Conservation (phyloP, 2,888 invertebrate species). For the Liposcelis brunnea region DNA sequence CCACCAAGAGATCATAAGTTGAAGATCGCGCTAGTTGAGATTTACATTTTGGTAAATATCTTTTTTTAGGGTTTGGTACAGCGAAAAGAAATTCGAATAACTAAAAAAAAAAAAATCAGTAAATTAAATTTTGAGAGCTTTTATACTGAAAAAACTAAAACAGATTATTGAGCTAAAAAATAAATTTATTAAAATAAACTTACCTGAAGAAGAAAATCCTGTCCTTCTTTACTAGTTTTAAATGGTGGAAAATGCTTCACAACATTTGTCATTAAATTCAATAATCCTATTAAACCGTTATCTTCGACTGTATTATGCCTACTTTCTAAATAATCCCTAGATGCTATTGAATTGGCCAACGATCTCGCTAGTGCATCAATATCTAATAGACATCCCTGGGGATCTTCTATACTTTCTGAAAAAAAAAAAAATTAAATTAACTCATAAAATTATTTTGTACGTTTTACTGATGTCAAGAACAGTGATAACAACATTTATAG, state of each 20-base stretch:
- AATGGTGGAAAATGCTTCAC: slow-evolving; percentile 78
- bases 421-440: slow-evolving; percentile 10
- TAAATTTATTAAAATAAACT: not conserved
- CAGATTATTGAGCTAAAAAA: slow-evolving; percentile 7
- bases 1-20: slow-evolving; percentile 79
- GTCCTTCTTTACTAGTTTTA: slow-evolving; percentile 61
- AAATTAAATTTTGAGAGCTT: slow-evolving; percentile 8
- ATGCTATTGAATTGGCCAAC: slow-evolving; percentile 54
- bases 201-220: slow-evolving; percentile 46
- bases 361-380: slow-evolving; percentile 57
- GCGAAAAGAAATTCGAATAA: slow-evolving; percentile 81
- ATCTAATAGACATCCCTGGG: slow-evolving; percentile 39
- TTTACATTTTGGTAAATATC: slow-evolving; percentile 85
- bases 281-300: slow-evolving; percentile 74
- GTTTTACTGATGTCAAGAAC: too few species aligned
- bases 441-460: too few species aligned
- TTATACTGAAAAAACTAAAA: too few species aligned
- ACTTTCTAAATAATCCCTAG: slow-evolving; percentile 66
- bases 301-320: slow-evolving; percentile 69
- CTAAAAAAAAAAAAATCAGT: slow-evolving; percentile 28
- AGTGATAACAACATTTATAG: too few species aligned
- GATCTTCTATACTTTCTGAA: slow-evolving; percentile 35
- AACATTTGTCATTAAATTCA: slow-evolving; percentile 72
- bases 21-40: slow-evolving; percentile 76
- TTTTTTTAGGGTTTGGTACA: slow-evolving; percentile 66